phyloP scores from a whole-genome alignment of 2,113 vertebrate species.

The Ciconia stormi region DNA sequence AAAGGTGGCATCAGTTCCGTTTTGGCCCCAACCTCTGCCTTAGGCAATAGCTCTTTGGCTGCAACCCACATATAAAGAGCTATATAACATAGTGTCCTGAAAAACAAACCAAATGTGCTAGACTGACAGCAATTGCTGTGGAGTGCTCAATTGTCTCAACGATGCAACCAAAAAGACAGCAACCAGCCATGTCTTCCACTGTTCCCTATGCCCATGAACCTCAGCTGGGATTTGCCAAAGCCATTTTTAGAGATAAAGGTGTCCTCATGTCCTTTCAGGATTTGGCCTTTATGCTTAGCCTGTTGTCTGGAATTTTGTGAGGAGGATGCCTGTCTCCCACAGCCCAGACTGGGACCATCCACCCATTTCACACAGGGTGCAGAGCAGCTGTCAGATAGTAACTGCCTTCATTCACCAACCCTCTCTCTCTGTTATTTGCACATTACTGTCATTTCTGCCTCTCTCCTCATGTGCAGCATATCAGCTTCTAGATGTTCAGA shows the following conservation, averaged over 20 bases:
- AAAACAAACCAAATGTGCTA: background rate
- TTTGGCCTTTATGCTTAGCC: background rate
- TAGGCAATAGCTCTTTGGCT: background rate
- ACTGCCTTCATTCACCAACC: background rate
- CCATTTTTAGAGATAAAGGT: background rate
- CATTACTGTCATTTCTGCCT: background rate
- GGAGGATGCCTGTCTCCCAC: background rate
- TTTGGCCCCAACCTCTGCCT: background rate
- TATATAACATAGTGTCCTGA: background rate
- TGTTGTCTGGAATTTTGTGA: background rate
- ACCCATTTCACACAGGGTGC: background rate
- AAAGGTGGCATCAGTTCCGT: background rate
- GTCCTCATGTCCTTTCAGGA: background rate
- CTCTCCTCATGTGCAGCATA: background rate
- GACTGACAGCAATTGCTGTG: background rate
- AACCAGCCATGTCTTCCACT: background rate
- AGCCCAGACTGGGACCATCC: background rate
- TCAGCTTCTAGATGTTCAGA: background rate
- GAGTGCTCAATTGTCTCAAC: background rate
- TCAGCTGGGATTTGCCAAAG: background rate
- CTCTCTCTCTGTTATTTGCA: background rate
- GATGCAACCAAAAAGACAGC: background rate
- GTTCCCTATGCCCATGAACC: fast-evolving
- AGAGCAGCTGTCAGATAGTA: background rate
- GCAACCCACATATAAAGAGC: background rate